Conservation (phyloP, 2,888 invertebrate species). For the Exocentrus adspersus region DNA sequence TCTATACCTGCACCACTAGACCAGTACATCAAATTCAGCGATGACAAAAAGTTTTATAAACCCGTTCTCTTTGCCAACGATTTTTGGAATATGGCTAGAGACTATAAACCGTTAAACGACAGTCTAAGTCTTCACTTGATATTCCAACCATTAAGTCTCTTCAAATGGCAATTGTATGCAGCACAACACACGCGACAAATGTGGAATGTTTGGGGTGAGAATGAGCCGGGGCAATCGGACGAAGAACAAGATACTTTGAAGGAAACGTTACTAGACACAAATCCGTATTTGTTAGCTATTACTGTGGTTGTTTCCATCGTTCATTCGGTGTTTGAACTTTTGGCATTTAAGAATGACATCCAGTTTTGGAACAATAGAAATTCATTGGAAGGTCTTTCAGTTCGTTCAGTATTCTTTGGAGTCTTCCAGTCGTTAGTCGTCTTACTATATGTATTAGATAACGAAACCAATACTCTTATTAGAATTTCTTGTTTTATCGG, state of each 20-base stretch:
- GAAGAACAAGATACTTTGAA: constrained; percentile 91
- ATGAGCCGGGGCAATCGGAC: constrained; percentile 79
- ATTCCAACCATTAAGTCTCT: constrained; percentile 91
- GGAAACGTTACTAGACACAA: constrained; percentile 95
- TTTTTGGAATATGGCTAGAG: constrained; percentile 98
- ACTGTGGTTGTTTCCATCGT: constrained; percentile 93
- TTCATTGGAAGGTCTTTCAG: constrained; percentile 96
- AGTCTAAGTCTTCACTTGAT: constrained; percentile 78
- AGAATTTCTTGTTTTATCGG: constrained; percentile 94
- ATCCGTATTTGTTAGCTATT: constrained; percentile 90
- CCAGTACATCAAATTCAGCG: constrained; percentile 90
- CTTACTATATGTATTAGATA: constrained; percentile 95
- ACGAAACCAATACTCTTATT: constrained; percentile 97
- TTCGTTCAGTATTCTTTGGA: constrained; percentile 97
- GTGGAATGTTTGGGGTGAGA: constrained; percentile 77
- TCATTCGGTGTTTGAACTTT: constrained; percentile 96
- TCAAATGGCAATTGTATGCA: constrained; percentile 98
- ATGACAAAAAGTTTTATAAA: constrained; percentile 87
- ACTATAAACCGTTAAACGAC: constrained; percentile 90
- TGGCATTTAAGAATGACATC: constrained; percentile 99
- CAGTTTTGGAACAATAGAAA: constrained; percentile 99
- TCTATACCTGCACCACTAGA: constrained; percentile 91
- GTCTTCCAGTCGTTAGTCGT: constrained; percentile 98
- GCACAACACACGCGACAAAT: constrained; percentile 91
- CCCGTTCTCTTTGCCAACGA: constrained; percentile 96